These are phyloP conservation scores for Peromyscus attwateri DNA, from an alignment of 2,797 vertebrate genomes.

Conservation along the genomic window DNA sequence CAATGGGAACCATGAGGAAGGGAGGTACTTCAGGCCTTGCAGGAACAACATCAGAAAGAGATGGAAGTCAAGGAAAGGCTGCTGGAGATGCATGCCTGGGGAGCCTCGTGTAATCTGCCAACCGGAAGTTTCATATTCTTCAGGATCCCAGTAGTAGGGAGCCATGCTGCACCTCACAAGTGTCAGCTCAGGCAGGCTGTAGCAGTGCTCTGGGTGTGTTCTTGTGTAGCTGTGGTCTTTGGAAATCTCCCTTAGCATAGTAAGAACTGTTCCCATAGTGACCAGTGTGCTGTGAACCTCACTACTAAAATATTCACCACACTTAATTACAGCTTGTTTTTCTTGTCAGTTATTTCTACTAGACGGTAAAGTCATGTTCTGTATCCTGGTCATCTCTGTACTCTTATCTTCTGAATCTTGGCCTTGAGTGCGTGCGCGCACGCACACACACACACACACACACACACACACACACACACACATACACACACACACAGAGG, in stretches of 20 bases:
- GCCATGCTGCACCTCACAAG: not conserved
- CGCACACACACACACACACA: too few relatives aligned
- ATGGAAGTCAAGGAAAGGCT: not conserved
- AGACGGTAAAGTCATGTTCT: not conserved
- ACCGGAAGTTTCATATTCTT: not conserved
- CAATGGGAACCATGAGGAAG: not conserved
- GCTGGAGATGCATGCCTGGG: not conserved
- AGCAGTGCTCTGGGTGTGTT: not conserved
- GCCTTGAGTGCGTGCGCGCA: not conserved
- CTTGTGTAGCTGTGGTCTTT: not conserved
- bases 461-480: not conserved
- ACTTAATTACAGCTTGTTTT: not conserved
- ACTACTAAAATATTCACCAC: not conserved
- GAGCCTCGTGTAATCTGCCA: not conserved
- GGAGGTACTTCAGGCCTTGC: not conserved
- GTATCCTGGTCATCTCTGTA: not conserved
- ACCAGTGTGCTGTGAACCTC: not conserved
- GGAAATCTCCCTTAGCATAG: not conserved
- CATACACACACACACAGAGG: not conserved
- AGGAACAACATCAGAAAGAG: not conserved
- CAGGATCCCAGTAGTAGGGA: not conserved
- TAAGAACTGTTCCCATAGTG: not conserved
- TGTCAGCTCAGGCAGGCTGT: not conserved
- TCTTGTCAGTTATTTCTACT: not conserved
- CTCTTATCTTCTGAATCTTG: not conserved